A percentile compares a stretch with the other conserved stretches of the same genome.
Conservation (phyloP, 2,797 vertebrate genomes). For the Craterocephalus amniculus region DNA sequence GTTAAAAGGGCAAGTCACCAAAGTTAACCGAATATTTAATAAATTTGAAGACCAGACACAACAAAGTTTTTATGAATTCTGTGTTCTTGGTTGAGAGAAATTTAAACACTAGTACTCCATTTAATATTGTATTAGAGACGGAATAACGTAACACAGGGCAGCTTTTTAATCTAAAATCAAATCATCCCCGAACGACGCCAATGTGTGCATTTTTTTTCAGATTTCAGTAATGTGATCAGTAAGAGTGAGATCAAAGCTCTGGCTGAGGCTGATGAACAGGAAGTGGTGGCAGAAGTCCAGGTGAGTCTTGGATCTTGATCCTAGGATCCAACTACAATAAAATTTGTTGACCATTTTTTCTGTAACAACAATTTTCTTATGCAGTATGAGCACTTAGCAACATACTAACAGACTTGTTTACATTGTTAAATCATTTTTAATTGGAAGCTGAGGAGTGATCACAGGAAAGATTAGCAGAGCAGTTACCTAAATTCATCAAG, state of each 20-base stretch:
- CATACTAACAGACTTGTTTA: background rate
- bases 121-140: background rate
- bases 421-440: background rate
- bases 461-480: background rate
- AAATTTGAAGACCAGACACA: background rate
- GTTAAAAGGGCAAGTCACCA: no score
- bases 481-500: background rate
- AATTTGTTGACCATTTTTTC: background rate
- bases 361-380: background rate
- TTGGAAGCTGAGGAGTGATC: no score
- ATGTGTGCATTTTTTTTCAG: constrained; percentile 78
- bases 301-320: constrained; percentile 70
- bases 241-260: constrained; percentile 95
- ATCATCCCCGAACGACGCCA: background rate
- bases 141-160: no score
- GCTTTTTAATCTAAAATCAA: background rate
- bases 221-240: constrained; percentile 98
- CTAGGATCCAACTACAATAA: background rate
- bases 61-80: background rate
- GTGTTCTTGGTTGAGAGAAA: background rate
- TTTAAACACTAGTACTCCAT: background rate
- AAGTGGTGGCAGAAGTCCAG: constrained; percentile 97
- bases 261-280: constrained; percentile 96
- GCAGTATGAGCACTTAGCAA: background rate
- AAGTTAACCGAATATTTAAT: background rate